Percentiles rank a stretch among this genome's conserved stretches.
Evolutionary conservation across 2,888 invertebrate species (phyloP).

Genomic region (Netelia virgata): DNA sequence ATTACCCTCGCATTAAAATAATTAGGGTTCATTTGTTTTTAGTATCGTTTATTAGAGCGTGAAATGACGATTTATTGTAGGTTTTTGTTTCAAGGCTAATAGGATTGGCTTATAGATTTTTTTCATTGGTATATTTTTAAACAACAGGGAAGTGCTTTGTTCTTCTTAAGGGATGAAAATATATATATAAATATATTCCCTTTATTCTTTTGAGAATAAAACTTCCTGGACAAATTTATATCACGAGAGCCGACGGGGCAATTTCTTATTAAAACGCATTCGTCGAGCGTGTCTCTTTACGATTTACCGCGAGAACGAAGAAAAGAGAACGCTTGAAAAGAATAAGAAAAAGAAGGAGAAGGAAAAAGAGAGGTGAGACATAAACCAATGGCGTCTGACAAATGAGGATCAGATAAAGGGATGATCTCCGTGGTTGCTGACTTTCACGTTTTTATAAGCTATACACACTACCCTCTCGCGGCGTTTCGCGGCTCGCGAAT

Average conservation of each 20-base stretch:
- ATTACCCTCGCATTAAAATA: neutral
- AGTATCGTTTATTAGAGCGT: too few species aligned
- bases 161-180: neutral
- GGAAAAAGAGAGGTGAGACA: constrained; percentile 38
- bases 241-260: constrained; percentile 17
- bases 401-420: constrained; percentile 84
- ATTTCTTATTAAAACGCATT: constrained; percentile 49
- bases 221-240: constrained; percentile 6
- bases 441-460: constrained; percentile 81
- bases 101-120: too few species aligned
- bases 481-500: constrained; percentile 50
- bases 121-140: neutral
- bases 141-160: too few species aligned
- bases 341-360: constrained; percentile 9
- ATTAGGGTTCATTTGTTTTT: too few species aligned
- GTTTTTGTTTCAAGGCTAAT: too few species aligned
- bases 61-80: too few species aligned
- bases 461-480: constrained; percentile 60
- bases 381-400: constrained; percentile 79
- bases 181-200: neutral
- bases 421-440: constrained; percentile 83
- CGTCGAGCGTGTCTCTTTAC: constrained; percentile 17
- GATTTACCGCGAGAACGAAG: constrained; percentile 44
- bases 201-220: neutral
- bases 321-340: constrained; percentile 15